Evolutionary conservation across 2,888 invertebrate genomes (phyloP).

Genomic region (Lottia scabra): DNA sequence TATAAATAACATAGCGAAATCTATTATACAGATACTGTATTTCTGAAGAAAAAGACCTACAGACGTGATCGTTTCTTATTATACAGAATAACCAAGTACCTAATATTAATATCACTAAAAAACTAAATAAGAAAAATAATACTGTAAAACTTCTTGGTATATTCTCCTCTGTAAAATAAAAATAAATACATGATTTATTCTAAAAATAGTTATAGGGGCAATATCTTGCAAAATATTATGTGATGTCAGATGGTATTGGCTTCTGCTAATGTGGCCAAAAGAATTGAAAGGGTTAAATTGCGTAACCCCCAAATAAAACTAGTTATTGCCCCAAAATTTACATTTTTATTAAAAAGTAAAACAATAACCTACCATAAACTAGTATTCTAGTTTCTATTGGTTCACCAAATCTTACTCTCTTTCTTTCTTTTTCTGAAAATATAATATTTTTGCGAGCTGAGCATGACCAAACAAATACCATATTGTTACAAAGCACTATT

Average conservation of each 20-base stretch:
- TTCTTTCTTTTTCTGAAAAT: constrained; percentile 8
- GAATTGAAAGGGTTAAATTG: no score
- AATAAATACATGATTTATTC: constrained; percentile 3
- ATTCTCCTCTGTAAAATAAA: constrained; percentile 49
- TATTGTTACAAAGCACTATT: no score
- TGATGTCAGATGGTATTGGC: no score
- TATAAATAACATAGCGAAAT: constrained; percentile 50
- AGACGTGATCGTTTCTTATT: constrained; percentile 22
- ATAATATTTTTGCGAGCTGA: no score
- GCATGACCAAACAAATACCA: no score
- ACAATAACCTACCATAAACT: neutral
- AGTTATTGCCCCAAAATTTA: no score
- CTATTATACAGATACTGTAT: constrained; percentile 39
- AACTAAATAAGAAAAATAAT: constrained; percentile 45
- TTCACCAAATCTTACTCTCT: constrained; percentile 54
- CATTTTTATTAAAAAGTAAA: no score
- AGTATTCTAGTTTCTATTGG: constrained; percentile 30
- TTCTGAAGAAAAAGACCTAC: constrained; percentile 33
- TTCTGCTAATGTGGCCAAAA: no score
- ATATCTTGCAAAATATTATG: no score
- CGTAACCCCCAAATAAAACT: neutral
- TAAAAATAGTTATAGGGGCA: no score
- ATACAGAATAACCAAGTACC: constrained; percentile 54
- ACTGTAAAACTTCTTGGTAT: constrained; percentile 43
- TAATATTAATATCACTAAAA: constrained; percentile 42